Evolutionary conservation across 2,888 invertebrate species (phyloP).

Genomic region (Acanthacorydalis orientalis): DNA sequence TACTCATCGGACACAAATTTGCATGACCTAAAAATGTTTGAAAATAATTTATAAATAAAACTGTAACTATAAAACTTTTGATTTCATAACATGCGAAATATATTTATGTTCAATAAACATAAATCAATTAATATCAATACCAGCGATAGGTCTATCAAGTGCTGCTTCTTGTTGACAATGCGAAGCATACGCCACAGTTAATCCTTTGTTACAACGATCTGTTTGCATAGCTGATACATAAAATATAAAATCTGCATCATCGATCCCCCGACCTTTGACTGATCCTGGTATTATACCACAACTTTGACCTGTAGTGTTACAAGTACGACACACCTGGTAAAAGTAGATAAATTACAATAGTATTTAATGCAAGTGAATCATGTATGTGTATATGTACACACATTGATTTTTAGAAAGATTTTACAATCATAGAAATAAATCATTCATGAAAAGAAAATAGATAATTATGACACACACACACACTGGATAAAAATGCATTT

Average conservation of each 20-base stretch:
- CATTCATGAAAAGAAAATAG: background rate
- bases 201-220: slow-evolving; percentile 74
- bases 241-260: slow-evolving; percentile 83
- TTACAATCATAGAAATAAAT: background rate
- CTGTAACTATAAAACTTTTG: too few species aligned
- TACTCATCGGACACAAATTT: slow-evolving; percentile 89
- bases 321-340: slow-evolving; percentile 64
- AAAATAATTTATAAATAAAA: background rate
- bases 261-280: slow-evolving; percentile 46
- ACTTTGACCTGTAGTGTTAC: slow-evolving; percentile 72
- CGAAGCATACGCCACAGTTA: slow-evolving; percentile 93
- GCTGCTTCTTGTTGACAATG: slow-evolving; percentile 95
- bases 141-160: slow-evolving; percentile 53
- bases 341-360: slow-evolving; percentile 4
- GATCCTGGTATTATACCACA: slow-evolving; percentile 44
- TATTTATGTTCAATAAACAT: background rate
- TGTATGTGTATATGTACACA: too few species aligned
- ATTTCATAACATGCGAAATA: background rate
- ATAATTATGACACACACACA: too few species aligned
- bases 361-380: too few species aligned
- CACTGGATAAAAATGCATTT: background rate
- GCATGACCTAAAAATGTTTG: slow-evolving; percentile 56
- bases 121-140: background rate
- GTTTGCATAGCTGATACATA: slow-evolving; percentile 93
- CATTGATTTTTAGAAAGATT: too few species aligned